phyloP scores from a whole-genome alignment of 2,797 vertebrate species.

The Lagorchestes hirsutus region DNA sequence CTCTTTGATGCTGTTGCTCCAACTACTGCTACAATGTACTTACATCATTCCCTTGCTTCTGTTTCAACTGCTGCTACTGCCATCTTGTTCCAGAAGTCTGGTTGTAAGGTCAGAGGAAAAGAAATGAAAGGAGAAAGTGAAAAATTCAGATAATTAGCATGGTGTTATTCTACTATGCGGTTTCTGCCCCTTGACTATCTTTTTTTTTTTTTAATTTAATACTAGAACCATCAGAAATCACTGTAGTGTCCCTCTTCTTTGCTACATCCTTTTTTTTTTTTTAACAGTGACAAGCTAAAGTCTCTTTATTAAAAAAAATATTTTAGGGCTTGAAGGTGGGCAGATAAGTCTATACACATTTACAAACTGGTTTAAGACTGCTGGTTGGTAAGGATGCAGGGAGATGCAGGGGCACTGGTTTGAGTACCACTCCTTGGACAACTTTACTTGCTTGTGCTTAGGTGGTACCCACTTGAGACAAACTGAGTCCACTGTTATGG shows the following conservation, averaged over 20 bases:
- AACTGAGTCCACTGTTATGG: slow-evolving; percentile 95
- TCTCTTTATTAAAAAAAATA: slow-evolving; percentile 75
- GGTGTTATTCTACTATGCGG: neutral
- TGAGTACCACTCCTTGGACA: slow-evolving; percentile 88
- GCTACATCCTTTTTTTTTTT: neutral
- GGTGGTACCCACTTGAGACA: slow-evolving; percentile 96
- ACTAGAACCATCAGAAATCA: neutral
- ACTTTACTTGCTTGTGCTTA: slow-evolving; percentile 94
- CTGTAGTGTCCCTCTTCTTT: neutral
- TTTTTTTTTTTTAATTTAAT: neutral
- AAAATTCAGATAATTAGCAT: neutral
- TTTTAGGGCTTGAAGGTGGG: neutral
- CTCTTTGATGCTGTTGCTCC: neutral
- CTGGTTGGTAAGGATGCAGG: neutral
- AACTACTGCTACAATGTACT: neutral
- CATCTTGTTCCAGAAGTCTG: neutral
- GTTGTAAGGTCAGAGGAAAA: neutral
- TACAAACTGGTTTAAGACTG: slow-evolving; percentile 47
- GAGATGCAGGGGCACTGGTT: slow-evolving; percentile 2
- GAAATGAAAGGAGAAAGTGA: neutral
- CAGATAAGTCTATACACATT: slow-evolving; percentile 75
- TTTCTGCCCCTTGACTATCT: neutral
- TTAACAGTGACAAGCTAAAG: slow-evolving; percentile 42
- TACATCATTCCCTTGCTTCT: neutral
- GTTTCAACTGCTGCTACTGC: neutral